These are phyloP conservation scores for Tetramorium parvispinum DNA, from an alignment of 1,140 invertebrate species.

Conservation along the genomic window DNA sequence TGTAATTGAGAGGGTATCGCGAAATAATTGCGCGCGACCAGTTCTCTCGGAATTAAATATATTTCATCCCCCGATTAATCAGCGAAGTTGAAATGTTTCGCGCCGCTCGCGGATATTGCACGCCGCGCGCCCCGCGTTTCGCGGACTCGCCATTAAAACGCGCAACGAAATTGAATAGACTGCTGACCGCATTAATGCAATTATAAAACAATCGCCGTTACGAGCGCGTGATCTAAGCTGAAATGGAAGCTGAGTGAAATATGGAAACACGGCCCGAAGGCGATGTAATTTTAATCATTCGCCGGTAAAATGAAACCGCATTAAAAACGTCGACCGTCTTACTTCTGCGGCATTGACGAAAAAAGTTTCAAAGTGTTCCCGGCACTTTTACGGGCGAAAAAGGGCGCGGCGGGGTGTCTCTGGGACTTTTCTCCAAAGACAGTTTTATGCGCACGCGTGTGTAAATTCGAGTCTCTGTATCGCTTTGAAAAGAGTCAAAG, in stretches of 20 bases:
- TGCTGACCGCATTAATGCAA: constrained; percentile 49
- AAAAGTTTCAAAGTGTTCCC: constrained; percentile 12
- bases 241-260: constrained; percentile 32
- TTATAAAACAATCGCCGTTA: constrained; percentile 52
- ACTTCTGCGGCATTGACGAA: not conserved
- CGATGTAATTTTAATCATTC: constrained; percentile 27
- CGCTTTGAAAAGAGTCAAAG: not conserved
- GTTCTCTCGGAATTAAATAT: constrained; percentile 50
- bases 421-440: not conserved
- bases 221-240: constrained; percentile 20
- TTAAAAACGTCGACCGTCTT: constrained; percentile 4
- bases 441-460: not conserved
- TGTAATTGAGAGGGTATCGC: constrained; percentile 50
- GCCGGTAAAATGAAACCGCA: constrained; percentile 15
- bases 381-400: not conserved
- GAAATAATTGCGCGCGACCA: constrained; percentile 50
- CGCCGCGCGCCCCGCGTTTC: not conserved
- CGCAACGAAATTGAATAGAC: constrained; percentile 44
- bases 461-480: not conserved
- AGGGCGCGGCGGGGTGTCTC: too few relatives aligned
- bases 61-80: constrained; percentile 53
- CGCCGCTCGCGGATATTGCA: constrained; percentile 10
- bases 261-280: constrained; percentile 1
- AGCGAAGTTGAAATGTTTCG: constrained; percentile 51
- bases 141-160: constrained; percentile 33